Evolutionary conservation across 1,140 invertebrate species (phyloP), one percentile per base, ranked within the genome.

Genomic region (Zaprionus gabonicus): DNA sequence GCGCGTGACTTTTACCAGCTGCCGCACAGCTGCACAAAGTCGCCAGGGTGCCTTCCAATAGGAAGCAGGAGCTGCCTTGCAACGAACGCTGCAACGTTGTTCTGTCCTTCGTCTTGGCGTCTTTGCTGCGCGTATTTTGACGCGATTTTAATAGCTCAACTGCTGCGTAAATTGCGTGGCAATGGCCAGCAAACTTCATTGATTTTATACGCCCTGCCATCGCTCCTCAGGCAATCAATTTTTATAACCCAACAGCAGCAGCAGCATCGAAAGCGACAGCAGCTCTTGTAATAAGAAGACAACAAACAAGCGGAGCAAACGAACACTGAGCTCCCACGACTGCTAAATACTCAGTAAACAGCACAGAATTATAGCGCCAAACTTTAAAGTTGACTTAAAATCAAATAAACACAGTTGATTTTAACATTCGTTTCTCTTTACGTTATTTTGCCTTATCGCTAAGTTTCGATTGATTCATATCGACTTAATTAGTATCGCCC

Each of bases 171-270:
- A 84, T 66, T 72, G 81, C 56, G 81, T 83, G 82, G 62, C 78
- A 78, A 84, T 81, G 76, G 81, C 53, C 77, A 67, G 49, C 46
- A 63, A 64, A 53, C 25, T 64, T 75, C 41, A 62, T 75, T 66
- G 67, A 71, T 80, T 85, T 84, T 68, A 81, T 85, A 67, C 76
- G 58, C 10, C 49, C 36, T 28, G 23, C 41, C 68, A 66, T 60
- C 76, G 69, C 69, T 64, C 70, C 62, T 49, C 53, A 51, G 81
- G 60, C 78, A 80, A 84, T 84, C 81, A 78, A 84, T 84, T 84
- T 84, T 84, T 84, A 84, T 81, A 51, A n/a, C 27, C 44, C 36
- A 36, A 67, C 73, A 77, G 83, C 71, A 83, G 81, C 73, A 77
- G 57, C 31, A 55, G 36, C 23, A 56, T 25, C 65, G 69, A 41